Conservation (phyloP, 2,113 vertebrate genomes). For the Pyxicephalus adspersus region DNA sequence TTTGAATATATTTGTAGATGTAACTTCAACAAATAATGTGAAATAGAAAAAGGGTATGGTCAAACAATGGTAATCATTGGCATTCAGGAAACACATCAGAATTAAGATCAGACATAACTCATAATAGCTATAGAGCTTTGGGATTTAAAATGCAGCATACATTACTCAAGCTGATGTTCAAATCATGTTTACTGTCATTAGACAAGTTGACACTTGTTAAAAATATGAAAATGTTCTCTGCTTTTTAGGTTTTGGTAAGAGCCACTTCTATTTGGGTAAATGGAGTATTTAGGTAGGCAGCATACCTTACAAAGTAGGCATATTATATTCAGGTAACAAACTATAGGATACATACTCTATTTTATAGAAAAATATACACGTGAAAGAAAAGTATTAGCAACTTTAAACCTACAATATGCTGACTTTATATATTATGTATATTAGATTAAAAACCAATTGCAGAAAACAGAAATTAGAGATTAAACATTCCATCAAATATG, state of each 20-base stretch:
- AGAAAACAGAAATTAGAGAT: no score
- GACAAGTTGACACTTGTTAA: constrained; percentile 45
- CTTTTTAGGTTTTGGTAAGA: constrained; percentile 27
- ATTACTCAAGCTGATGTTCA: constrained; percentile 21
- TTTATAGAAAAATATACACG: no score
- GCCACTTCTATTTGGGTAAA: constrained; percentile 15
- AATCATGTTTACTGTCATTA: constrained; percentile 43
- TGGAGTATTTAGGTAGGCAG: constrained; percentile 22
- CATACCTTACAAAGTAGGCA: neutral
- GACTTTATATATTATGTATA: no score
- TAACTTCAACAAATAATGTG: neutral
- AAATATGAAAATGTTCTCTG: constrained; percentile 36
- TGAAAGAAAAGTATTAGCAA: no score
- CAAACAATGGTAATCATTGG: neutral
- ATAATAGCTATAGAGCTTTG: constrained; percentile 27
- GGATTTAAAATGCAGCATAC: constrained; percentile 21
- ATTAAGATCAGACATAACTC: constrained; percentile 18
- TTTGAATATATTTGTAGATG: no score
- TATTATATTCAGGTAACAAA: neutral
- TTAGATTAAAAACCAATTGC: no score
- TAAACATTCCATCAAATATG: no score
- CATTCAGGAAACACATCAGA: constrained; percentile 26
- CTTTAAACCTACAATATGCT: no score
- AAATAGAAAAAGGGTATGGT: neutral
- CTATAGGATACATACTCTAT: neutral